Conservation (phyloP, 2,797 vertebrate genomes). For the Glyptemys insculpta region DNA sequence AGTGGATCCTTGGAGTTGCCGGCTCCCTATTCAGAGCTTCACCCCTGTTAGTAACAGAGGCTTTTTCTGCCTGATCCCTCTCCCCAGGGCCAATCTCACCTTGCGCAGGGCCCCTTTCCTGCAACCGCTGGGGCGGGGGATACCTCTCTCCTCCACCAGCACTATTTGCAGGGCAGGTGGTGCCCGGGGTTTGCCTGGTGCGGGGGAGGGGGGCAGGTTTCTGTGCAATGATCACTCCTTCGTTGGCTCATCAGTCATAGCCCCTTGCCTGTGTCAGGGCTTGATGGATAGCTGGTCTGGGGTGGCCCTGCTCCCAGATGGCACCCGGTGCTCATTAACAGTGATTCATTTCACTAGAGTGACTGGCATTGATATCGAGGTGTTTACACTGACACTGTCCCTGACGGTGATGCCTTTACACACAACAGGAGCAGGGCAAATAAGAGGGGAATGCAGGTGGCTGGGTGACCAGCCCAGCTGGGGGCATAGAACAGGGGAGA, state of each 20-base stretch:
- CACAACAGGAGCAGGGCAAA: conserved; percentile 66
- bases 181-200: background rate
- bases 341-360: conserved; percentile 38
- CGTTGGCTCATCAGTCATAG: background rate
- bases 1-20: no score
- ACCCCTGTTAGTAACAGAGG: no score
- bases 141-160: no score
- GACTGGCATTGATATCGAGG: conserved; percentile 41
- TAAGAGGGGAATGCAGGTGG: conserved; percentile 69
- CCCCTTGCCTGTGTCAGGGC: no score
- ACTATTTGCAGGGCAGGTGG: background rate
- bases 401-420: conserved; percentile 54
- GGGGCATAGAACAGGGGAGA: background rate
- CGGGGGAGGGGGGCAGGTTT: background rate
- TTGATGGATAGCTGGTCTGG: no score
- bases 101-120: no score
- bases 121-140: no score
- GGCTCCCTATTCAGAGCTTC: no score
- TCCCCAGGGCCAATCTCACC: no score
- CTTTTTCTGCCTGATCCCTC: no score
- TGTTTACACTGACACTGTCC: conserved; percentile 40
- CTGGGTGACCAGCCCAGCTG: conserved; percentile 55
- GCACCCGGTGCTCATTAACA: background rate
- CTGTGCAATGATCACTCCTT: background rate
- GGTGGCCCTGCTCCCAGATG: no score